Evolutionary conservation across 2,888 invertebrate species (phyloP).

Genomic region (Euzophera pinguis): DNA sequence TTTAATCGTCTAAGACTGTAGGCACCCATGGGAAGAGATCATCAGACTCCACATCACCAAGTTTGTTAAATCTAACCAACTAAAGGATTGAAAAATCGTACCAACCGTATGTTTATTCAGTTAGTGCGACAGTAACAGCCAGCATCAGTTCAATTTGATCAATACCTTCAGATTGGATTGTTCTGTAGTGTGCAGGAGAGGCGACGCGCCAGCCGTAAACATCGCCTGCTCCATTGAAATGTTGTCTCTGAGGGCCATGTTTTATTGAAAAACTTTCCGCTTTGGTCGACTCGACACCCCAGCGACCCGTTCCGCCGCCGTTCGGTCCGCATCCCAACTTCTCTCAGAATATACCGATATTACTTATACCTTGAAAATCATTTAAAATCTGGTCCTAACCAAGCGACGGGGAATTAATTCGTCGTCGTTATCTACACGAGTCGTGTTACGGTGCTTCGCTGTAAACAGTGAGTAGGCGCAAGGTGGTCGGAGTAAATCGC

Average conservation of each 20-base stretch:
- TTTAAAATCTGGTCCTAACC: conserved; percentile 27
- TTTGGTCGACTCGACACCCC: conserved; percentile 40
- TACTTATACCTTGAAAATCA: conserved; percentile 8
- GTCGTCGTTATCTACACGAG: conserved; percentile 38
- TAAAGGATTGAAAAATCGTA: conserved; percentile 3
- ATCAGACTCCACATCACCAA: no score
- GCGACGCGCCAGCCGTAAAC: conserved; percentile 53
- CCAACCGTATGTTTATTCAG: conserved; percentile 11
- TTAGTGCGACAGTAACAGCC: conserved; percentile 17
- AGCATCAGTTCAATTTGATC: conserved; percentile 52
- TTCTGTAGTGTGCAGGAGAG: conserved; percentile 47
- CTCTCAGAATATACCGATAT: not conserved
- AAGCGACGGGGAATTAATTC: conserved; percentile 39
- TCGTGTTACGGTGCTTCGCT: conserved; percentile 44
- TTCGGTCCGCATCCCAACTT: not conserved
- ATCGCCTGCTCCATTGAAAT: conserved; percentile 68
- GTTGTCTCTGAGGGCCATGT: conserved; percentile 70
- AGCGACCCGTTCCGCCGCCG: conserved; percentile 7
- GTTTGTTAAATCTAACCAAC: conserved; percentile 11
- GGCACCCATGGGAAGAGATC: no score
- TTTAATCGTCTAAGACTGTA: no score
- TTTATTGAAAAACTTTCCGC: conserved; percentile 75
- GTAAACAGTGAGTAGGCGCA: conserved; percentile 64
- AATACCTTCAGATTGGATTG: conserved; percentile 61
- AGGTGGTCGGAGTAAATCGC: conserved; percentile 76